Conservation (phyloP, 2,888 invertebrate genomes). For the Epinotia nisella region DNA sequence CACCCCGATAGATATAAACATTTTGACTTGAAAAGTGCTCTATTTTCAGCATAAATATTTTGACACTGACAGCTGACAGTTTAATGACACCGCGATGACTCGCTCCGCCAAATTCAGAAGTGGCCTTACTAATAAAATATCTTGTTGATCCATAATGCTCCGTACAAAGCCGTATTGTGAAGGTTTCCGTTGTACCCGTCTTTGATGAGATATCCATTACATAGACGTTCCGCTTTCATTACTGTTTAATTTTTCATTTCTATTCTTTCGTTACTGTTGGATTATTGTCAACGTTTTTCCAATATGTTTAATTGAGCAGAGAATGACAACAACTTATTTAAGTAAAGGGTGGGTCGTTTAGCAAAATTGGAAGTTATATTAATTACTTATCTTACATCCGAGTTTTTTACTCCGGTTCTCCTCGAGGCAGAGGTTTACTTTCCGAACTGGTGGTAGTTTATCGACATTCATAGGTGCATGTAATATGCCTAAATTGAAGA, state of each 20-base stretch:
- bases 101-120: no score
- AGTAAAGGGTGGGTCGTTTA: not conserved
- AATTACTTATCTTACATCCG: no score
- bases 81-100: no score
- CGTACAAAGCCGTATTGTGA: not conserved
- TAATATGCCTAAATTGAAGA: no score
- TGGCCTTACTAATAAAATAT: not conserved
- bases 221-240: slow-evolving; percentile 11
- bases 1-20: no score
- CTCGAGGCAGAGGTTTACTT: no score
- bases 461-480: no score
- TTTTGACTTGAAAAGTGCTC: no score
- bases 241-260: slow-evolving; percentile 1
- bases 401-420: no score
- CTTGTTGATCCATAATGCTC: not conserved
- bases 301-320: not conserved
- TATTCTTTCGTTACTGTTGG: not conserved
- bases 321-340: not conserved
- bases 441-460: no score
- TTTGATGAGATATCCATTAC: slow-evolving; percentile 3
- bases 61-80: no score
- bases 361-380: not conserved
- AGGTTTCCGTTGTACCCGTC: not conserved
- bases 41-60: no score
- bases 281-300: not conserved